Evolutionary conservation across 2,888 invertebrate species (phyloP), one percentile per base, ranked within the genome.

Genomic region (Leptothorax acervorum): DNA sequence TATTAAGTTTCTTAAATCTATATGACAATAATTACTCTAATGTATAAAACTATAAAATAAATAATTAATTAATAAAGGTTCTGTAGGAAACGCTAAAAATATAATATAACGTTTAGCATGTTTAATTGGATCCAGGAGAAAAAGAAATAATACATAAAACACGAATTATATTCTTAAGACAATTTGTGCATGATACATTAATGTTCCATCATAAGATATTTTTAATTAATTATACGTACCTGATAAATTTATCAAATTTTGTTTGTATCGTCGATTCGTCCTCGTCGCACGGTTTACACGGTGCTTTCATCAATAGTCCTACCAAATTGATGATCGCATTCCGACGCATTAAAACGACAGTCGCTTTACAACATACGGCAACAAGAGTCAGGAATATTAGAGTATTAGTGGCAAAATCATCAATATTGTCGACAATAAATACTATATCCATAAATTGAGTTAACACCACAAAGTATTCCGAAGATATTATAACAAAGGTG

Each of bases 361-460:
- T 81, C 28, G 60, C 70, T 81, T 81, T 81, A 18, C 48, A 81
- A 28, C 18, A 18, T 15, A 81, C 79, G 12, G 15, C 60, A 60
- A 71, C 60, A 8, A 81, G 12, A 23, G 23, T 71, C 23, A 71
- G 0, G 2, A 71, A 81, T 39, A 81, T 28, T 55, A 81, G 12
- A 28, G n/a, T 35, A 71, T 81, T 71, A 9, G 48, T 60, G 0
- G 51, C 60, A 35, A 81, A 81, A 71, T 81, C 79, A 3, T 81
- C 39, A 4, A 81, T 51, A n/a, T 81, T 81, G 8, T 81, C 71
- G 0, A 81, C 60, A 53, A 81, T 23, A 28, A 81, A 18, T n/a
- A 81, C 1, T 23, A 81, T 71, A 39, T 81, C 79, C 79, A 71
- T 35, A n/a, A 71, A 81, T 35, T 81, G 79, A 0, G 60, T 60